A percentile compares a stretch with the other conserved stretches of the same genome.
These are phyloP conservation scores for Cacoxenus indagator DNA, from an alignment of 2,888 invertebrate species.

Conservation along the genomic window DNA sequence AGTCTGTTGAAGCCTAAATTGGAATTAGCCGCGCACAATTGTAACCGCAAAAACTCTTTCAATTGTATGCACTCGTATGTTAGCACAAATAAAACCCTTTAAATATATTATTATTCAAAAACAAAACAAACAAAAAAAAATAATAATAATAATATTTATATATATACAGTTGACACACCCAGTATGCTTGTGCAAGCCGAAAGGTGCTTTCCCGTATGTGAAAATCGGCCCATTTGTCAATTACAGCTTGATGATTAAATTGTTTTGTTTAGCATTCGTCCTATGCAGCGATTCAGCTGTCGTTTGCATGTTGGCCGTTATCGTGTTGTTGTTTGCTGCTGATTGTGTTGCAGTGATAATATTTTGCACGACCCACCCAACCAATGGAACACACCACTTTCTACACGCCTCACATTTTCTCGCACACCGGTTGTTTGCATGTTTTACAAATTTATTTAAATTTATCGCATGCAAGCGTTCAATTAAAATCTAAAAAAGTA, in stretches of 20 bases:
- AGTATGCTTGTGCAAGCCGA: too few species aligned
- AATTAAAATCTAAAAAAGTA: not conserved
- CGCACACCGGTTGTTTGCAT: constrained; percentile 9
- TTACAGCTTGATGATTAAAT: constrained; percentile 32
- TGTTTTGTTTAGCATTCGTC: constrained; percentile 21
- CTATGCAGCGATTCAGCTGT: constrained; percentile 2
- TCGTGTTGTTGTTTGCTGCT: constrained; percentile 16
- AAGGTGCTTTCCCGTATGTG: not conserved
- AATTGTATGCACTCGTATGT: too few species aligned
- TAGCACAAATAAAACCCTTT: too few species aligned
- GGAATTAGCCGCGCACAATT: too few species aligned
- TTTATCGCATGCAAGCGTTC: constrained; percentile 42
- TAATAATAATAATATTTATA: too few species aligned
- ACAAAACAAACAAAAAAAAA: too few species aligned
- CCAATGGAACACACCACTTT: not conserved
- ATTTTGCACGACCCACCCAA: not conserved
- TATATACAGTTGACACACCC: too few species aligned
- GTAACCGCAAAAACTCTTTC: too few species aligned
- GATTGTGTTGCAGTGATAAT: constrained; percentile 13
- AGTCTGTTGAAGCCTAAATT: too few species aligned
- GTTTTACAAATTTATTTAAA: constrained; percentile 46
- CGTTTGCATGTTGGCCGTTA: constrained; percentile 12
- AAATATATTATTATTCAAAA: too few species aligned
- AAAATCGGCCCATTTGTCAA: constrained; percentile 23
- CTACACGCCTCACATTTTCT: not conserved